phyloP scores from a whole-genome alignment of 2,113 vertebrate genomes.

The Asarcornis scutulata region DNA sequence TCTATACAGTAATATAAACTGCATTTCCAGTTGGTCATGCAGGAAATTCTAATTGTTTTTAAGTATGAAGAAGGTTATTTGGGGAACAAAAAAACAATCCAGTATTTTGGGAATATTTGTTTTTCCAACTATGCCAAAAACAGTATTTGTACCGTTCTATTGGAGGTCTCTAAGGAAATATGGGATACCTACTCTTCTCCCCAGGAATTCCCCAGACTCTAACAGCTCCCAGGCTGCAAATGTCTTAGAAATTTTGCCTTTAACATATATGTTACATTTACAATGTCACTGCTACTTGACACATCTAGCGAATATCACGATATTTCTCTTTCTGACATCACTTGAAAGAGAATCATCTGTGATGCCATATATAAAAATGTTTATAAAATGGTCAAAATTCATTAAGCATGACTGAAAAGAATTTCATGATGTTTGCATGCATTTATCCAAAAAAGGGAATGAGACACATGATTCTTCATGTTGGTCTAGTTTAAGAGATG shows the following conservation, averaged over 20 bases:
- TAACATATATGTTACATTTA: not conserved
- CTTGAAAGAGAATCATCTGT: not conserved
- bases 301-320: not conserved
- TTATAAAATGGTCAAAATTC: not conserved
- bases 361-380: not conserved
- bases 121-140: not conserved
- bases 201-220: not conserved
- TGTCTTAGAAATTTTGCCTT: not conserved
- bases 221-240: not conserved
- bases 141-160: not conserved
- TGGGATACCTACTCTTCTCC: not conserved
- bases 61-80: not conserved
- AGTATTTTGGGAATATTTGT: not conserved
- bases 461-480: not conserved
- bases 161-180: not conserved
- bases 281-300: not conserved
- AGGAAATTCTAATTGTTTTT: not conserved
- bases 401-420: not conserved
- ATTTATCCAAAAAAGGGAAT: not conserved
- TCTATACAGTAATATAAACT: not conserved
- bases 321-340: not conserved
- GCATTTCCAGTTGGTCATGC: not conserved
- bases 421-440: not conserved
- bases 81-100: not conserved
- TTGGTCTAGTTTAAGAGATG: not conserved